A percentile compares a stretch with the other conserved stretches of the same genome.
phyloP scores from a whole-genome alignment of 2,113 vertebrate species.

The Glaucidium brasilianum region DNA sequence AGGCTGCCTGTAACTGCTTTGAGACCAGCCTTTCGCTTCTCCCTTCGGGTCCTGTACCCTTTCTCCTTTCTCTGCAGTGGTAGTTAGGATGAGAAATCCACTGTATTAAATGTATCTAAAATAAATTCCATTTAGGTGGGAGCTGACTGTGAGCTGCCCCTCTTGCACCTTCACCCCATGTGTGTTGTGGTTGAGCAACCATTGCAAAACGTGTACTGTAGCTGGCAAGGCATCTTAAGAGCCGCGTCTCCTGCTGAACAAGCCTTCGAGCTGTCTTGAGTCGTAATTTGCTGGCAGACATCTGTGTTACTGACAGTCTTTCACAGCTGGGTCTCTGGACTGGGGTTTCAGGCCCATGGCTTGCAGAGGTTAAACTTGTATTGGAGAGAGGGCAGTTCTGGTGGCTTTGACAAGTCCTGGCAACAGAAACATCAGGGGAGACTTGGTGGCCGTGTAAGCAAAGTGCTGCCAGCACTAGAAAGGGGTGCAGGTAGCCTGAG shows the following conservation, averaged over 20 bases:
- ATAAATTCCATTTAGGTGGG: not conserved
- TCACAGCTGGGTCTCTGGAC: conserved; percentile 50
- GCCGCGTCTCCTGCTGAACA: conserved; percentile 22
- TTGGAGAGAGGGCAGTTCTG: not conserved
- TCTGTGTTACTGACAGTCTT: conserved; percentile 32
- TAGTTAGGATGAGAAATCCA: not conserved
- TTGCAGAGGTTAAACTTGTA: not conserved
- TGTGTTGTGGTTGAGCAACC: not conserved
- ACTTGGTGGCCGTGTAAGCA: not conserved
- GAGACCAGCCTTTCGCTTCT: not conserved
- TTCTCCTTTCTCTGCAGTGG: not conserved
- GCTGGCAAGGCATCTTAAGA: conserved; percentile 23
- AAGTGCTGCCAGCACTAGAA: conserved; percentile 26
- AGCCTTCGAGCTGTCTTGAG: not conserved
- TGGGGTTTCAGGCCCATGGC: not conserved
- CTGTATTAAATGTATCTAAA: not conserved
- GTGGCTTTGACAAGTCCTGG: not conserved
- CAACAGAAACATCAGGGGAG: not conserved
- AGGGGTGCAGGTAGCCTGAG: not conserved
- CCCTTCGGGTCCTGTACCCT: not conserved
- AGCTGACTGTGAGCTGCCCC: not conserved
- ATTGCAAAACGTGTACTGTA: not conserved
- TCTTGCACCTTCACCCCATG: not conserved
- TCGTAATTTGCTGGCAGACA: conserved; percentile 54
- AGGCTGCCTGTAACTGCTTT: conserved; percentile 14